Evolutionary conservation across 2,888 invertebrate genomes (phyloP).

Genomic region (Camptogramma bilineatum): DNA sequence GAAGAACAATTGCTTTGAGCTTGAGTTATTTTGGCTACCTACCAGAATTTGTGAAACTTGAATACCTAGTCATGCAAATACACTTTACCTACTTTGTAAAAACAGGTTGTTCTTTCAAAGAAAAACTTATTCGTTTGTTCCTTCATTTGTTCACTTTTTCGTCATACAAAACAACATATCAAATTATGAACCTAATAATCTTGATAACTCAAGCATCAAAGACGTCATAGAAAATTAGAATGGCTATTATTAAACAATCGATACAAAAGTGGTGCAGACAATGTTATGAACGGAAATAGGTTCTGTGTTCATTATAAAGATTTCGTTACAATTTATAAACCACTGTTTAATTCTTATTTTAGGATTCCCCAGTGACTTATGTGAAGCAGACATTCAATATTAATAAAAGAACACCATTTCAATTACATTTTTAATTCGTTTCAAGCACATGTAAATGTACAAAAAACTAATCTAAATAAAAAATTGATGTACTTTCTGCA

Average conservation of each 20-base stretch:
- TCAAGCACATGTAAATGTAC: too few relatives aligned
- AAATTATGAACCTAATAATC: conserved; percentile 1
- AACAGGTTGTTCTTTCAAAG: not conserved
- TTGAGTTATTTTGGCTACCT: not conserved
- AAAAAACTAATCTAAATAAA: too few relatives aligned
- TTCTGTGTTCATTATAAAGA: not conserved
- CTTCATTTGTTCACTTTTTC: not conserved
- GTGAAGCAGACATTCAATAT: too few relatives aligned
- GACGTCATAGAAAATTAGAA: conserved; percentile 17
- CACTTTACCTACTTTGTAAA: not conserved
- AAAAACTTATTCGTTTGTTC: not conserved
- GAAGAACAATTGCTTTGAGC: not conserved
- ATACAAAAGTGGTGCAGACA: conserved; percentile 23
- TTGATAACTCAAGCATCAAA: conserved; percentile 7
- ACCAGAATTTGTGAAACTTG: not conserved
- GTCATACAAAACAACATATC: too few relatives aligned
- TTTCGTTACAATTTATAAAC: too few relatives aligned
- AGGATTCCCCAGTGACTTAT: too few relatives aligned
- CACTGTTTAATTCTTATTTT: too few relatives aligned
- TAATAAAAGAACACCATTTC: too few relatives aligned
- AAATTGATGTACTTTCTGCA: too few relatives aligned
- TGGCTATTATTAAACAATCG: conserved; percentile 22
- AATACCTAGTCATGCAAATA: not conserved
- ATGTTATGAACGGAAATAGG: conserved; percentile 27
- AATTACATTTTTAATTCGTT: too few relatives aligned